Conservation (phyloP, 2,888 invertebrate species). For the Phyto melanocephala region DNA sequence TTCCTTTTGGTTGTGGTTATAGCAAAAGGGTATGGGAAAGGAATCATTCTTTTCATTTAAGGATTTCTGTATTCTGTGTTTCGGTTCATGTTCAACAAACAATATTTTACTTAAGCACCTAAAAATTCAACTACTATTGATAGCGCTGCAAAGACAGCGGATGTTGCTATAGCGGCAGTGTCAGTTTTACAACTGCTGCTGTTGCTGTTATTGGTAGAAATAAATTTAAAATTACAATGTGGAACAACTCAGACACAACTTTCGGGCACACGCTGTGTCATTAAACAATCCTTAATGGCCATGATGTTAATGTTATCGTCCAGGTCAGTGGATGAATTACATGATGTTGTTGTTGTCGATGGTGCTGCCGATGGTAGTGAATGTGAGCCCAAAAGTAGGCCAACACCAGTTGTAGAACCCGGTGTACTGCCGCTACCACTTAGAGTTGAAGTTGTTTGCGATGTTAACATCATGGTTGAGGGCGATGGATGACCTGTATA, state of each 20-base stretch:
- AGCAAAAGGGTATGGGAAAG: neutral
- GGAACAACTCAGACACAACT: slow-evolving; percentile 86
- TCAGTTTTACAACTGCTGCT: slow-evolving; percentile 18
- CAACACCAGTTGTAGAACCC: slow-evolving; percentile 69
- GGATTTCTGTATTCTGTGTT: neutral
- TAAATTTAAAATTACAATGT: slow-evolving; percentile 43
- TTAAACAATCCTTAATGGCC: slow-evolving; percentile 91
- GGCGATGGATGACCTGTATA: slow-evolving; percentile 61
- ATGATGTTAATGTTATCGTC: slow-evolving; percentile 86
- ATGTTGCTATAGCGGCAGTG: neutral
- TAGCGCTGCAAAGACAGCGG: neutral
- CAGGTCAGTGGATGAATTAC: slow-evolving; percentile 77
- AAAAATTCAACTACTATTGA: slow-evolving; percentile 32
- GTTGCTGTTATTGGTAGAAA: slow-evolving; percentile 39
- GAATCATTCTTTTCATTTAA: neutral
- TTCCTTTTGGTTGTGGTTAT: neutral
- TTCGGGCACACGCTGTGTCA: slow-evolving; percentile 92
- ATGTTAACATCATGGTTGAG: slow-evolving; percentile 68
- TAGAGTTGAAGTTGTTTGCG: slow-evolving; percentile 68
- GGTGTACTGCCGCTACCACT: slow-evolving; percentile 69
- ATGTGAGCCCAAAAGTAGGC: slow-evolving; percentile 70
- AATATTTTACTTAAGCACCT: slow-evolving; percentile 43
- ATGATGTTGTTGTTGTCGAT: slow-evolving; percentile 74
- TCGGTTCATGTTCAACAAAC: slow-evolving; percentile 24
- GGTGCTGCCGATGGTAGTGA: slow-evolving; percentile 67